These are phyloP conservation scores for Cebidichthys violaceus DNA, from an alignment of 2,113 vertebrate species.

Conservation along the genomic window DNA sequence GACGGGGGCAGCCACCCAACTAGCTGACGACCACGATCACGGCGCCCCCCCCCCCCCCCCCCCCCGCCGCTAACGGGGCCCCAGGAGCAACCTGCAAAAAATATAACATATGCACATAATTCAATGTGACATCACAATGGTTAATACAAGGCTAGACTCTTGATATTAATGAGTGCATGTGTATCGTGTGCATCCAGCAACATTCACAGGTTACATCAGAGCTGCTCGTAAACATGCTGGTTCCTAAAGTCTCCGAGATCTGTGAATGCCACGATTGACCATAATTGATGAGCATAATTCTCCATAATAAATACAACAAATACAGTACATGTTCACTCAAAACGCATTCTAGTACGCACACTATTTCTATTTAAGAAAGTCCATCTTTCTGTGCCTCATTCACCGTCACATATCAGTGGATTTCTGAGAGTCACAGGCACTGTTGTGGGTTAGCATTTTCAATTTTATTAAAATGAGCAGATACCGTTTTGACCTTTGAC, in stretches of 20 bases:
- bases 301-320: background rate
- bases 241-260: background rate
- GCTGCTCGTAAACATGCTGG: background rate
- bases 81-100: background rate
- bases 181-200: slow-evolving; percentile 2
- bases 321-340: background rate
- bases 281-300: too few species aligned
- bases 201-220: background rate
- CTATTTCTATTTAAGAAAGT: background rate
- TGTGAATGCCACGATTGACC: background rate
- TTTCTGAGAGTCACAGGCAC: background rate
- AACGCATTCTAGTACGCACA: too few species aligned
- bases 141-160: background rate
- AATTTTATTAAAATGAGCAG: slow-evolving; percentile 41
- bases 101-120: background rate
- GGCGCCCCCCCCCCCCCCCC: too few species aligned
- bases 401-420: background rate
- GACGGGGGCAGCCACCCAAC: background rate
- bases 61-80: slow-evolving; percentile 3
- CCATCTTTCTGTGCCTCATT: background rate
- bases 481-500: slow-evolving; percentile 46
- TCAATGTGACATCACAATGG: slow-evolving; percentile 15
- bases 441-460: slow-evolving; percentile 2
- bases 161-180: background rate
- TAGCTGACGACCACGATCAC: background rate